Base-by-base conservation (phyloP, 1,140 invertebrate genomes). In the Drosophila mojavensis region DNA sequence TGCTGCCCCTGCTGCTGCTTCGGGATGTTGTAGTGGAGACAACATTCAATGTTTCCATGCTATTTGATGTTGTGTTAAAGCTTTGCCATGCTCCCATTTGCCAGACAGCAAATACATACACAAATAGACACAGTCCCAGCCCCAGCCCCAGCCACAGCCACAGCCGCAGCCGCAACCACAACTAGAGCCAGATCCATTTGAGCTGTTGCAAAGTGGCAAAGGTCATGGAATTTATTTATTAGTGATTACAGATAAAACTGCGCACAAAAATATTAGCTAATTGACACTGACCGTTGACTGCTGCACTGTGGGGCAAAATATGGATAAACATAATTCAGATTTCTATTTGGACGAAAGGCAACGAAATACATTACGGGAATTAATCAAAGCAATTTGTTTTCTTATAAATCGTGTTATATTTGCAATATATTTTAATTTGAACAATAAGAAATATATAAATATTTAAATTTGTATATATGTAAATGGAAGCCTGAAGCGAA, bases 161-260 rank as follows among this genome's bases (percentile, higher is more conserved):
- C 50, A 56, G 28, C 13, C 67, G 30, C 30, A 28, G 43, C n/a
- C n/a, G n/a, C n/a, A 50, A 2, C 33, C 7, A 58, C 11, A 66
- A 6, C n/a, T 24, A 45, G 13, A 30, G 28, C 28, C 70, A 36
- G 39, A 56, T 28, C 13, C 67, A 39, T 24, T 48, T 15, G 28
- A 55, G 39, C 65, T 61, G 45, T 43, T 58, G 69, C 50, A 53
- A 65, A 70, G 63, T 53, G 45, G 24, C 39, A 79, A 82, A 77
- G 78, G 76, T 77, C 83, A 66, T 73, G 76, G 71, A 82, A 88
- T 79, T 88, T 88, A 86, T 86, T 86, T 86, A 88, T 86, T 71
- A 74, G 63, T 65, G 83, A 88, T 83, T 82, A 55, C 54, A 53
- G 83, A 86, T 83, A 88, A 77, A 76, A 53, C 60, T 68, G 78